Conservation (phyloP, 2,888 invertebrate species). For the Halocaridina rubra region DNA sequence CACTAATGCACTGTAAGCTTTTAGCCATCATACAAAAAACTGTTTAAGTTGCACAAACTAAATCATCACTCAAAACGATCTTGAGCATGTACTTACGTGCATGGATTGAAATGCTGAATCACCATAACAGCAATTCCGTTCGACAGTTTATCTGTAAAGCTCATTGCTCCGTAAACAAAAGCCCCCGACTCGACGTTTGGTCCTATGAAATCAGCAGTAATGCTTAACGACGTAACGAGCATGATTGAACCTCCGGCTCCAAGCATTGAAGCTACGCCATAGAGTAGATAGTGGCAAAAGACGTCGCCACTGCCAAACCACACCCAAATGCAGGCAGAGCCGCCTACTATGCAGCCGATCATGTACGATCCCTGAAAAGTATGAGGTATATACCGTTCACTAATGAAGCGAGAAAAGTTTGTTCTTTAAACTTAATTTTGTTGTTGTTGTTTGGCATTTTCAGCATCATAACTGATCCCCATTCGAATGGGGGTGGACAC, state of each 20-base stretch:
- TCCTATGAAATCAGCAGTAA: conserved; percentile 91
- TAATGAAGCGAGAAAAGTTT: no score
- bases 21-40: no score
- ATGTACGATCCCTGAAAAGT: conserved; percentile 74
- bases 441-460: no score
- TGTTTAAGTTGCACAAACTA: background rate
- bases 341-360: conserved; percentile 76
- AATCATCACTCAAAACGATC: background rate
- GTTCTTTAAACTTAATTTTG: no score
- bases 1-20: no score
- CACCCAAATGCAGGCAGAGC: conserved; percentile 78
- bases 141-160: conserved; percentile 91
- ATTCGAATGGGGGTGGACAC: no score
- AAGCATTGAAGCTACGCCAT: conserved; percentile 78
- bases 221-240: conserved; percentile 86
- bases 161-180: conserved; percentile 92
- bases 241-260: conserved; percentile 88
- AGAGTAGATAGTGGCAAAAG: conserved; percentile 75
- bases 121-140: conserved; percentile 88
- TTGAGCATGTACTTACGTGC: conserved; percentile 41
- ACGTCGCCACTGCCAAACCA: conserved; percentile 73
- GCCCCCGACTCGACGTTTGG: conserved; percentile 87
- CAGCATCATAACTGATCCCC: no score
- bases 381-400: no score
- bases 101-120: conserved; percentile 82